Base-by-base conservation (phyloP, 53 echinoderm and acorn worm genomes). In the Paracentrotus lividus region DNA sequence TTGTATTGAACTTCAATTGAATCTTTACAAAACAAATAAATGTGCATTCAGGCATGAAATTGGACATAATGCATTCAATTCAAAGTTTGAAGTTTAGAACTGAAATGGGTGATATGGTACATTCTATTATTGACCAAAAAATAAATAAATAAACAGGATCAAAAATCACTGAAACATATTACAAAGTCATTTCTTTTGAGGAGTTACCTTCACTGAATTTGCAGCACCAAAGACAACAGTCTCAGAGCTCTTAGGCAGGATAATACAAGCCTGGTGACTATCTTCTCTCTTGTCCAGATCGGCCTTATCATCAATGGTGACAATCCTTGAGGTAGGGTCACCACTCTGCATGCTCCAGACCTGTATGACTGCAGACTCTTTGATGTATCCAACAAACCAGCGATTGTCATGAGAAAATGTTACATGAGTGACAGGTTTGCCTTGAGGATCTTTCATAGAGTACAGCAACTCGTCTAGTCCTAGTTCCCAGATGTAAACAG, bases 401-500 rank as follows among this genome's bases (percentile, higher is more conserved):
- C 36, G 38, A 47, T 95, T 89, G 81, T 95, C 93, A 33, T 84
- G 84, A 3, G 95, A 95, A 56, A 95, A 89, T 55, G 68, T 90
- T 36, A 85, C 76, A 49, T 86, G 65, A 47, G 15, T 33, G 10
- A 86, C 68, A 40, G 60, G 65, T 31, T 86, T 86, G 47, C 86
- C 93, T 86, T 33, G 31, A 44, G 66, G 66, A 42, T 86, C 93
- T 86, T n/a, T 85, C 53, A 95, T 68, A 40, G 93, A 91, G 64
- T 95, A 93, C 26, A 98, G 93, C 45, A 96, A 65, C 84, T 98
- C 97, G 93, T 97, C 98, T 24, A 90, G 55, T 1, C 90, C 93
- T 55, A 98, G 92, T n/a, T 98, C 97, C 98, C 98, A 98, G 31
- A 98, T 90, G 44, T 96, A 94, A 29, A 96, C 97, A 21, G 98